These are phyloP conservation scores for Enteromius argenteus DNA, from an alignment of 2,797 vertebrate genomes.

Conservation along the genomic window DNA sequence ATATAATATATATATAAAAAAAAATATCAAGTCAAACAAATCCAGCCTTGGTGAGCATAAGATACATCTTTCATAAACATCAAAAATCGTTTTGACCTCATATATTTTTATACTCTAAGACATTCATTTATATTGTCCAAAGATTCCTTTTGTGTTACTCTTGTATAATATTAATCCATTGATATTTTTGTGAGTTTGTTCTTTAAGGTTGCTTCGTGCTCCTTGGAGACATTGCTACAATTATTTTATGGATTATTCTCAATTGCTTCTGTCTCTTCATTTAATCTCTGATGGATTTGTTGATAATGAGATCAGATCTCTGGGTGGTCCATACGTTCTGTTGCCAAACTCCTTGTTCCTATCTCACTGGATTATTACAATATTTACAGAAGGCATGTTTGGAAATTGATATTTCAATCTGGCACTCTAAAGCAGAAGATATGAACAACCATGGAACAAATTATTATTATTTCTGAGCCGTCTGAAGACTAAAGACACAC, in stretches of 20 bases:
- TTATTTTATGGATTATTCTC: slow-evolving; percentile 6
- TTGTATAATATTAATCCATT: neutral
- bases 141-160: neutral
- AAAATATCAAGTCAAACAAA: neutral
- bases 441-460: neutral
- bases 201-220: neutral
- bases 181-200: neutral
- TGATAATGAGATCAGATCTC: neutral
- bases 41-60: neutral
- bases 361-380: neutral
- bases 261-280: neutral
- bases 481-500: neutral
- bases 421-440: neutral
- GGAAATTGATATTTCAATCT: neutral
- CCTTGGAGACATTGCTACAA: neutral
- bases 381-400: neutral
- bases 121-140: neutral
- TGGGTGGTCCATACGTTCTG: neutral
- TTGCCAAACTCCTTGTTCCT: neutral
- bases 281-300: neutral
- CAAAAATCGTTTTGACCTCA: neutral
- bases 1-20: no score
- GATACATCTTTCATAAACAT: neutral
- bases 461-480: neutral
- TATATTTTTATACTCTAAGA: neutral